phyloP scores from a whole-genome alignment of 2,888 invertebrate genomes.

The Drosophila acutilabella region DNA sequence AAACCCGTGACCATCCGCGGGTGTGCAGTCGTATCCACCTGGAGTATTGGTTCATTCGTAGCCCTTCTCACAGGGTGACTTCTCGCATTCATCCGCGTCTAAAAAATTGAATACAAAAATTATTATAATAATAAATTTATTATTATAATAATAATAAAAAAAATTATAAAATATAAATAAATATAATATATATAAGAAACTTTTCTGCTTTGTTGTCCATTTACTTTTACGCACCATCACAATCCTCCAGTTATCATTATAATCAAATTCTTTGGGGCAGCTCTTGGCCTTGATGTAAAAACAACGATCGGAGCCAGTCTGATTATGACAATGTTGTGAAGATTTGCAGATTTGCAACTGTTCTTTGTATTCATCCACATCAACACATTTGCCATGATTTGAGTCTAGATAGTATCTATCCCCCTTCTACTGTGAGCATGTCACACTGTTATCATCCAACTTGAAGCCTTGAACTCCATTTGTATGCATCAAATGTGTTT shows the following conservation, averaged over 20 bases:
- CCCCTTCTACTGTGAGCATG: too few relatives aligned
- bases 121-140: too few relatives aligned
- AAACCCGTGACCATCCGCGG: conserved; percentile 60
- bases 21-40: conserved; percentile 89
- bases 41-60: conserved; percentile 90
- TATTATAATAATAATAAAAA: too few relatives aligned
- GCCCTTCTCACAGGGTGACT: conserved; percentile 87
- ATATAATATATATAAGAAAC: too few relatives aligned
- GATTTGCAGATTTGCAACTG: conserved; percentile 89
- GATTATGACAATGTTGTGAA: conserved; percentile 89
- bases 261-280: conserved; percentile 86
- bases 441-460: too few relatives aligned
- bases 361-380: conserved; percentile 90
- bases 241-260: conserved; percentile 86
- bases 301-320: conserved; percentile 89
- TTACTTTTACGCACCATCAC: conserved; percentile 86
- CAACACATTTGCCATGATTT: too few relatives aligned
- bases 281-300: conserved; percentile 70
- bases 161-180: too few relatives aligned
- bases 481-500: too few relatives aligned
- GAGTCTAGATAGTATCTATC: too few relatives aligned
- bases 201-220: too few relatives aligned
- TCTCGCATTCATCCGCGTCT: conserved; percentile 93
- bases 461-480: too few relatives aligned
- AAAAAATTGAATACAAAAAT: conserved; percentile 8